Conservation (phyloP, 2,113 vertebrate species). For the Lepisosteus oculatus region DNA sequence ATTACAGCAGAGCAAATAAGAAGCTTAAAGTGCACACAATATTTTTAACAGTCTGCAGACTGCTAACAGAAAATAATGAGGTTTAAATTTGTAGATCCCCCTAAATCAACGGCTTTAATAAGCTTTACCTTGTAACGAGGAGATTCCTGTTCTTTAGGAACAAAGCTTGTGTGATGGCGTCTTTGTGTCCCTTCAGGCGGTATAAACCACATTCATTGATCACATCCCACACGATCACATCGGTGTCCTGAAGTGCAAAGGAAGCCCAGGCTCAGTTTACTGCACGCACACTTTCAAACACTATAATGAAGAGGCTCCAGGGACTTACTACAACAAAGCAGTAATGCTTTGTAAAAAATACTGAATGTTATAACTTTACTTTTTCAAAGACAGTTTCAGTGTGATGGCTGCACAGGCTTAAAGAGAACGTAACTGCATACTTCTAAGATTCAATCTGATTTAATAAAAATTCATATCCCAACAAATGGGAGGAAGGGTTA, state of each 20-base stretch:
- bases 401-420: too few species aligned
- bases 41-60: too few species aligned
- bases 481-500: too few species aligned
- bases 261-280: background rate
- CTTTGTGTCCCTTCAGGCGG: conserved; percentile 88
- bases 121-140: conserved; percentile 81
- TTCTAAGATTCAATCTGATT: too few species aligned
- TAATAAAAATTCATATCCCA: too few species aligned
- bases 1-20: background rate
- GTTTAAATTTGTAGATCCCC: too few species aligned
- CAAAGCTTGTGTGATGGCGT: conserved; percentile 80
- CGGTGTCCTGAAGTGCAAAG: conserved; percentile 79
- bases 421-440: too few species aligned
- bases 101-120: background rate
- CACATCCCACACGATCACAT: conserved; percentile 93
- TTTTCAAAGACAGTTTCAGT: too few species aligned
- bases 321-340: too few species aligned
- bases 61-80: too few species aligned
- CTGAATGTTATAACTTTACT: too few species aligned
- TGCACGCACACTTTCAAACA: background rate
- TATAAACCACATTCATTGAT: conserved; percentile 94
- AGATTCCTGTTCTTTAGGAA: conserved; percentile 87
- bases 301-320: background rate
- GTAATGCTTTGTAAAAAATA: too few species aligned
- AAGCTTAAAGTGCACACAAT: background rate